Conservation (phyloP, 2,797 vertebrate species). For the Gallinago stenura region DNA sequence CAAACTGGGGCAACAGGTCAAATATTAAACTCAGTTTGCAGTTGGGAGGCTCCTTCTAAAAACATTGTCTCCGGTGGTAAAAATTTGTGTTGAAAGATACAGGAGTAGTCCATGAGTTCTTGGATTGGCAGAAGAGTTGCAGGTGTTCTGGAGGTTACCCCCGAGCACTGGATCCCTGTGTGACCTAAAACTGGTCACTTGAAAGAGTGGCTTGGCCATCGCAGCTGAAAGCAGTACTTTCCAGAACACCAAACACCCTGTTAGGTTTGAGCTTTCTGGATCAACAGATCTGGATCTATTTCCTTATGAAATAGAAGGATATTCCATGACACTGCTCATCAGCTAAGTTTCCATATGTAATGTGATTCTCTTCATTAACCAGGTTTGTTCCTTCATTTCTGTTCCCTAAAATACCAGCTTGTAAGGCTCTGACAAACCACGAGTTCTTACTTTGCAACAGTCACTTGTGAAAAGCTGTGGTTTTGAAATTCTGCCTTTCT, state of each 20-base stretch:
- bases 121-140: neutral
- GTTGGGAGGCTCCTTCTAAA: neutral
- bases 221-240: neutral
- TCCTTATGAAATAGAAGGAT: neutral
- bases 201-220: neutral
- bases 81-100: neutral
- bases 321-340: neutral
- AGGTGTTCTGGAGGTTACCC: neutral
- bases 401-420: conserved; percentile 2
- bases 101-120: neutral
- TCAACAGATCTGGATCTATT: neutral
- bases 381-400: conserved; percentile 15
- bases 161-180: neutral
- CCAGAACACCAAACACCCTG: neutral
- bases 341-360: conserved; percentile 9
- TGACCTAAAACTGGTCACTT: neutral
- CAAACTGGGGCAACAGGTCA: no score
- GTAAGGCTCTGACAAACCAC: neutral
- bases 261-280: neutral
- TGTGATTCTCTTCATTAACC: conserved; percentile 9
- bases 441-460: conserved; percentile 17
- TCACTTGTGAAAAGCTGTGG: neutral
- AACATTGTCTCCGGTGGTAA: neutral
- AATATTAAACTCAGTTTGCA: neutral
- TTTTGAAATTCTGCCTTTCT: conserved; percentile 11